Evolutionary conservation across 2,888 invertebrate species (phyloP).

Genomic region (Liposcelis brunnea): DNA sequence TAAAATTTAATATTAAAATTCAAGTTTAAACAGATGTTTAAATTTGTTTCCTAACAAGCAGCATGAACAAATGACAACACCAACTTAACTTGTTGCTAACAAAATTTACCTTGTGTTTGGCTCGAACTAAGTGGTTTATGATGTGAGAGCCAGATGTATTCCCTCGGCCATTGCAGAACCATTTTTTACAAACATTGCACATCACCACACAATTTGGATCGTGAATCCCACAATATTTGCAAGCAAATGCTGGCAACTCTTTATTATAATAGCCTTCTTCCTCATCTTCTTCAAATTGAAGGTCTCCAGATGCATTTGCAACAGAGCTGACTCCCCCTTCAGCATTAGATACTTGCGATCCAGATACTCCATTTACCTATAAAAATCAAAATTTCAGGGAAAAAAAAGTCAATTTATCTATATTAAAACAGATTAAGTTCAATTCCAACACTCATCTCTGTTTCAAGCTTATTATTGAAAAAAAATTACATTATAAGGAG

Average conservation of each 20-base stretch:
- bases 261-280: conserved; percentile 76
- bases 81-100: too few relatives aligned
- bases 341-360: conserved; percentile 33
- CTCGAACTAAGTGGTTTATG: conserved; percentile 93
- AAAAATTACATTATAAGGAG: too few relatives aligned
- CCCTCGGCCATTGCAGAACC: conserved; percentile 99
- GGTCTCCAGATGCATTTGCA: conserved; percentile 61
- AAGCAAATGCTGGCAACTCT: conserved; percentile 89
- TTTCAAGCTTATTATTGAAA: too few relatives aligned
- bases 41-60: too few relatives aligned
- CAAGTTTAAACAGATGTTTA: too few relatives aligned
- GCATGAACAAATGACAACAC: too few relatives aligned
- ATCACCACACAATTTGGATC: conserved; percentile 94
- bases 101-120: conserved; percentile 95
- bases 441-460: too few relatives aligned
- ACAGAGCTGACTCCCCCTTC: conserved; percentile 47
- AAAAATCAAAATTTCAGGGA: conserved; percentile 20
- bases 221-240: conserved; percentile 98
- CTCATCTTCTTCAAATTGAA: conserved; percentile 91
- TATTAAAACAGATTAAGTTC: conserved; percentile 11
- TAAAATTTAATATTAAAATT: neutral
- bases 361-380: conserved; percentile 51
- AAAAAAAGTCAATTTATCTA: neutral
- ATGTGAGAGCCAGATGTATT: conserved; percentile 98
- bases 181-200: conserved; percentile 97